Conservation (phyloP, 2,113 vertebrate species). For the Acanthochromis polyacanthus region DNA sequence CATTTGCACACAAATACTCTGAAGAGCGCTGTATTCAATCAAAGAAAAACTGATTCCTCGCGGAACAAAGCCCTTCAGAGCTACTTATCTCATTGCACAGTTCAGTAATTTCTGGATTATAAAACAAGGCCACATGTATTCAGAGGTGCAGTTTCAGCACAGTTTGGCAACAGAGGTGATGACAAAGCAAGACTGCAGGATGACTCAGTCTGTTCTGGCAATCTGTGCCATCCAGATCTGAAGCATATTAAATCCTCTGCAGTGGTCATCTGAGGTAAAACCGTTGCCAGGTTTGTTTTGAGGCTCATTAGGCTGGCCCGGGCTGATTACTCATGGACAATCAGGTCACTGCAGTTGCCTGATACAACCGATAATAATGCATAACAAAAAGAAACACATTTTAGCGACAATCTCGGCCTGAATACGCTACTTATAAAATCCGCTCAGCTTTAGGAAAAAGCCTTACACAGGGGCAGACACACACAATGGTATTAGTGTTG, state of each 20-base stretch:
- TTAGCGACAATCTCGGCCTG: conserved; percentile 52
- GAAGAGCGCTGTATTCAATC: conserved; percentile 42
- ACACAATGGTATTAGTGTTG: conserved; percentile 76
- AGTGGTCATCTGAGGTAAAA: conserved; percentile 61
- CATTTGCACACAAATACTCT: conserved; percentile 47
- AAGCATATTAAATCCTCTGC: conserved; percentile 58
- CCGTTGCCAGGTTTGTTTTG: conserved; percentile 62
- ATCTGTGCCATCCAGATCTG: conserved; percentile 53
- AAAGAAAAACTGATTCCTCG: conserved; percentile 49
- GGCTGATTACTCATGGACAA: conserved; percentile 51
- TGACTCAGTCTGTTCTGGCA: conserved; percentile 61
- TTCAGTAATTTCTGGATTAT: conserved; percentile 55
- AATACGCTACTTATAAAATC: conserved; percentile 58
- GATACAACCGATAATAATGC: conserved; percentile 57
- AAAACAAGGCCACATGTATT: conserved; percentile 58
- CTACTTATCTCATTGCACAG: conserved; percentile 50
- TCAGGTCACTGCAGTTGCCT: conserved; percentile 57
- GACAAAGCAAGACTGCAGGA: conserved; percentile 57
- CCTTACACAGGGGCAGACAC: conserved; percentile 56
- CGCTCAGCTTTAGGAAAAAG: conserved; percentile 63
- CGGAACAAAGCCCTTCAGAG: conserved; percentile 52
- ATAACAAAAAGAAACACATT: conserved; percentile 50
- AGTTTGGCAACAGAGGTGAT: conserved; percentile 39
- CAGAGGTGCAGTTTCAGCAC: conserved; percentile 24
- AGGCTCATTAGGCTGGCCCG: conserved; percentile 51